These are phyloP conservation scores for Eustalomyia histrio DNA, from an alignment of 2,888 invertebrate genomes.

Conservation along the genomic window DNA sequence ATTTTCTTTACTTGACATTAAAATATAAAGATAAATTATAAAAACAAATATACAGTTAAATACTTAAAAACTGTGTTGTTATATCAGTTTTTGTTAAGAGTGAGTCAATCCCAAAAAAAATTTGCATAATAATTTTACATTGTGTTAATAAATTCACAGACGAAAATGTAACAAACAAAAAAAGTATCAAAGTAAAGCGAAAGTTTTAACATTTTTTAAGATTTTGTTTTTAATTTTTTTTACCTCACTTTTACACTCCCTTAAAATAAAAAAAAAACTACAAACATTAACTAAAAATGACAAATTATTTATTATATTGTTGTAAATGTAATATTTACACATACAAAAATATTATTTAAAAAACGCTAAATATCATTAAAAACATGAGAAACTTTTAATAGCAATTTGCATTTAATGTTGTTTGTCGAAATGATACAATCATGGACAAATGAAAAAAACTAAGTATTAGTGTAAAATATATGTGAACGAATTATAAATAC, in stretches of 20 bases:
- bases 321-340: conserved; percentile 5
- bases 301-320: conserved; percentile 25
- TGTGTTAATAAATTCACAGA: conserved; percentile 27
- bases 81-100: no score
- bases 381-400: conserved; percentile 45
- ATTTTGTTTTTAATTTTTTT: conserved; percentile 10
- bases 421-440: background rate
- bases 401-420: conserved; percentile 46
- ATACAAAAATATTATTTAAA: background rate
- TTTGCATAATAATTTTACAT: conserved; percentile 55
- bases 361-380: conserved; percentile 6
- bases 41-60: no score
- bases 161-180: conserved; percentile 26
- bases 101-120: conserved; percentile 17
- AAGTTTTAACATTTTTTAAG: conserved; percentile 49
- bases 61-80: no score
- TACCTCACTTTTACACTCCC: conserved; percentile 16
- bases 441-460: background rate
- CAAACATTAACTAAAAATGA: conserved; percentile 10
- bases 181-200: conserved; percentile 60
- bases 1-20: no score
- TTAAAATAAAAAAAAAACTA: conserved; percentile 10
- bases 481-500: no score
- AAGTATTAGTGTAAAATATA: background rate
- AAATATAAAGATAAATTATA: no score